Conservation (phyloP, 2,797 vertebrate genomes). For the Esox masquinongy region DNA sequence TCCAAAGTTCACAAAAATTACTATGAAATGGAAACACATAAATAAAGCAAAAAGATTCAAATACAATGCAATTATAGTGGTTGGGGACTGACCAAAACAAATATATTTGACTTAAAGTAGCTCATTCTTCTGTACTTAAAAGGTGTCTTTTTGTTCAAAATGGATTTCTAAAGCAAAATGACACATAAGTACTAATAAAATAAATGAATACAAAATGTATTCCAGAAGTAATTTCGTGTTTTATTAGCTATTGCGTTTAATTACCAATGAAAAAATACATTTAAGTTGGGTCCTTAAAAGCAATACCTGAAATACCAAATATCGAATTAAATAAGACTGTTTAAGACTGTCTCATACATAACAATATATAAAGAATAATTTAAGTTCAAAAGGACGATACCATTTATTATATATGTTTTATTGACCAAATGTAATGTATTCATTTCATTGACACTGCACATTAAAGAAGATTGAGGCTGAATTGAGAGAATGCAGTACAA, state of each 20-base stretch:
- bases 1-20: not conserved
- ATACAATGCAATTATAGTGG: not conserved
- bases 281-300: not conserved
- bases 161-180: not conserved
- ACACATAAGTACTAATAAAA: slow-evolving; percentile 2
- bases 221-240: slow-evolving; percentile 4
- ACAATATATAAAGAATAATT: not conserved
- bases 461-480: not conserved
- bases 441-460: not conserved
- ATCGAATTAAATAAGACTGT: not conserved
- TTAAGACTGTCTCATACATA: not conserved
- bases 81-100: not conserved
- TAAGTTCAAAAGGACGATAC: not conserved
- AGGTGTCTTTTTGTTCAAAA: not conserved
- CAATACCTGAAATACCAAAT: not conserved
- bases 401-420: not conserved
- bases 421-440: not conserved
- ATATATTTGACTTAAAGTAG: not conserved
- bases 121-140: not conserved
- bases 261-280: slow-evolving; percentile 17
- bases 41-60: not conserved
- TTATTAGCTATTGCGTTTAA: not conserved
- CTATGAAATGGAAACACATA: not conserved
- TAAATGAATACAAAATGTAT: not conserved
- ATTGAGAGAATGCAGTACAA: not conserved